Percentiles rank a stretch among this genome's conserved stretches.
phyloP scores from a whole-genome alignment of 2,113 vertebrate genomes.

The Poeciliopsis occidentalis region DNA sequence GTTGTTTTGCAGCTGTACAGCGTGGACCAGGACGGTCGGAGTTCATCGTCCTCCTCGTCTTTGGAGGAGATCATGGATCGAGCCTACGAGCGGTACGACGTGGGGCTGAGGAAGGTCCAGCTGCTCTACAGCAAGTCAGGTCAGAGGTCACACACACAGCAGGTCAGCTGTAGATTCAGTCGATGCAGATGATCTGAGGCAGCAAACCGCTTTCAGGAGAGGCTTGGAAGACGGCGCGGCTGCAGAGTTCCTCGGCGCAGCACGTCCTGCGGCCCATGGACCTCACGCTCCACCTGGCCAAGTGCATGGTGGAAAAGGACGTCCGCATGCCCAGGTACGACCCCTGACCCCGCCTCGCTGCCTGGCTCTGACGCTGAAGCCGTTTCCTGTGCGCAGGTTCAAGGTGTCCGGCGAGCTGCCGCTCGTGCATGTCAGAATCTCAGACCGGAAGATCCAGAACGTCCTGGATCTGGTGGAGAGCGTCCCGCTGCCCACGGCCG shows the following conservation, averaged over 20 bases:
- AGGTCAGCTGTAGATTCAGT: background rate
- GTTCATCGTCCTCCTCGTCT: slow-evolving; percentile 81
- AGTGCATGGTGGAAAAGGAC: slow-evolving; percentile 95
- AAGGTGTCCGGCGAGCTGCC: slow-evolving; percentile 94
- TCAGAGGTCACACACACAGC: slow-evolving; percentile 47
- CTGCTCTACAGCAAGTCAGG: slow-evolving; percentile 92
- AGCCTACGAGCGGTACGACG: slow-evolving; percentile 92
- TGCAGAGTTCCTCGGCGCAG: slow-evolving; percentile 84
- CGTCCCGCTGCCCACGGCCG: slow-evolving; percentile 85
- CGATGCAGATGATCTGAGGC: background rate
- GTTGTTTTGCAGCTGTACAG: slow-evolving; percentile 84
- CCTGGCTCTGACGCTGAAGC: background rate
- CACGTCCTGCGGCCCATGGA: slow-evolving; percentile 94
- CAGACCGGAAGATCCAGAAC: slow-evolving; percentile 90
- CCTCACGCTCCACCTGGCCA: slow-evolving; percentile 88
- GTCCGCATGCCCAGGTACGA: slow-evolving; percentile 89
- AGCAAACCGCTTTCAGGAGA: slow-evolving; percentile 77
- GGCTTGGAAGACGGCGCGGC: slow-evolving; percentile 87
- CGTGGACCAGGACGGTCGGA: slow-evolving; percentile 78
- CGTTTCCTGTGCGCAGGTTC: slow-evolving; percentile 78
- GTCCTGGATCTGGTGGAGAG: slow-evolving; percentile 85
- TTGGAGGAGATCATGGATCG: slow-evolving; percentile 97
- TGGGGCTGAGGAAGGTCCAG: slow-evolving; percentile 91
- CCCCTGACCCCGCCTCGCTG: background rate
- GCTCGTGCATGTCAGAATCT: slow-evolving; percentile 88